These are phyloP conservation scores for Trichogramma dendrolimi DNA, from an alignment of 2,888 invertebrate species.

Conservation along the genomic window DNA sequence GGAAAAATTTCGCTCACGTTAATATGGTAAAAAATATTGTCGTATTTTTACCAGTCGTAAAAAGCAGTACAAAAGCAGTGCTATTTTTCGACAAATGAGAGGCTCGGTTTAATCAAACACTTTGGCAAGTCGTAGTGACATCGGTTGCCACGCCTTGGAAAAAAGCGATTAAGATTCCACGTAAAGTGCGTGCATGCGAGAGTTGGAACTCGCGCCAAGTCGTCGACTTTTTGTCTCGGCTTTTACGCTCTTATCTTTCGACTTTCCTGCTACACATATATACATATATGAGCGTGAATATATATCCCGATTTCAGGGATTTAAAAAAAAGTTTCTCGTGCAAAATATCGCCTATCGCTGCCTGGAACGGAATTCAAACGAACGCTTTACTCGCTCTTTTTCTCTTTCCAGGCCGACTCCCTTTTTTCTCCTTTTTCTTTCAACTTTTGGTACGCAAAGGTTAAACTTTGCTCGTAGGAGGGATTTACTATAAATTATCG, in stretches of 20 bases:
- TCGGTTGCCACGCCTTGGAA: neutral
- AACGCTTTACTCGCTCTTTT: neutral
- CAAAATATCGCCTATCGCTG: conserved; percentile 26
- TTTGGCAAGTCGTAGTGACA: too few species aligned
- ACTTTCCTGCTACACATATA: neutral
- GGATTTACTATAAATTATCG: too few species aligned
- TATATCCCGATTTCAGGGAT: conserved; percentile 4
- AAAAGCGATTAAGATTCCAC: neutral
- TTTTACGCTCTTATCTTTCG: conserved; percentile 6
- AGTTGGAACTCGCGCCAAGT: too few species aligned
- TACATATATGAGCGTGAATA: too few species aligned
- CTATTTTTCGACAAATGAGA: too few species aligned
- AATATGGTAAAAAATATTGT: too few species aligned
- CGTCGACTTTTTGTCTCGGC: conserved; percentile 8
- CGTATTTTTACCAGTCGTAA: too few species aligned
- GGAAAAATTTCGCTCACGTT: neutral
- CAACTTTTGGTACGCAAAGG: neutral
- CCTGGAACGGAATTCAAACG: conserved; percentile 19
- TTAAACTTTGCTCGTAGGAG: too few species aligned
- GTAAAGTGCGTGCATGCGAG: neutral
- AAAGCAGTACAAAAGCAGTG: too few species aligned
- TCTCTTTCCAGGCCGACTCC: neutral
- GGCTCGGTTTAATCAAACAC: too few species aligned
- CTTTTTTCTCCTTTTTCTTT: neutral
- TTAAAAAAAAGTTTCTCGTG: conserved; percentile 19